phyloP scores from a whole-genome alignment of 2,888 invertebrate genomes.

The Hemithea aestivaria region DNA sequence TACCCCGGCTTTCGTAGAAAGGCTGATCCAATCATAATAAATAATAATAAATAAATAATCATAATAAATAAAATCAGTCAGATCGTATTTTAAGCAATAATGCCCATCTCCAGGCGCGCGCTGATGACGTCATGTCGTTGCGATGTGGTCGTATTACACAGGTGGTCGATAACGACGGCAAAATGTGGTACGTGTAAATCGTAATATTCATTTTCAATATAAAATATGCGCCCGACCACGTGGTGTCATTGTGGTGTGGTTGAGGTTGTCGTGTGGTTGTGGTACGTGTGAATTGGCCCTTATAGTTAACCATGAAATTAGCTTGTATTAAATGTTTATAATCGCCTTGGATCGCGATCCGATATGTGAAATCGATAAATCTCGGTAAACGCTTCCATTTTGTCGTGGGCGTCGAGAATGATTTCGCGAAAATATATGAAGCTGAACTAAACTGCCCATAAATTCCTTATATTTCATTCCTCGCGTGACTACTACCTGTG shows the following conservation, averaged over 20 bases:
- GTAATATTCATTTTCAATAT: conserved; percentile 12
- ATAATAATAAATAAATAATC: no score
- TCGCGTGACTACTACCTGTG: conserved; percentile 1
- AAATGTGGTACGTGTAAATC: conserved; percentile 15
- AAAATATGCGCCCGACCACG: no score
- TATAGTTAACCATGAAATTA: no score
- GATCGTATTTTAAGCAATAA: no score
- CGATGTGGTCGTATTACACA: no score
- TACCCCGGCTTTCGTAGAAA: no score
- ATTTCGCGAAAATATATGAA: conserved; percentile 12
- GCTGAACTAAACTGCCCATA: conserved; percentile 7
- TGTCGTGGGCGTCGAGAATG: conserved; percentile 15
- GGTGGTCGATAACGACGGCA: conserved; percentile 12
- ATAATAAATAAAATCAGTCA: no score
- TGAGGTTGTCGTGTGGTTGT: no score
- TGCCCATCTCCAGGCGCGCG: conserved; percentile 23
- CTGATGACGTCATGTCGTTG: conserved; percentile 23
- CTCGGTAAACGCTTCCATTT: conserved; percentile 14
- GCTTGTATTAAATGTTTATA: conserved; percentile 2
- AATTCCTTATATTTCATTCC: conserved; percentile 10
- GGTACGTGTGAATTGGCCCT: no score
- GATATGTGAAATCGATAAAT: conserved; percentile 14
- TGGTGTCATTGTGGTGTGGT: no score
- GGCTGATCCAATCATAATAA: no score
- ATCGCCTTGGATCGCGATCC: conserved; percentile 5